Evolutionary conservation across 2,113 vertebrate genomes (phyloP).

Genomic region (Taurulus bubalis): DNA sequence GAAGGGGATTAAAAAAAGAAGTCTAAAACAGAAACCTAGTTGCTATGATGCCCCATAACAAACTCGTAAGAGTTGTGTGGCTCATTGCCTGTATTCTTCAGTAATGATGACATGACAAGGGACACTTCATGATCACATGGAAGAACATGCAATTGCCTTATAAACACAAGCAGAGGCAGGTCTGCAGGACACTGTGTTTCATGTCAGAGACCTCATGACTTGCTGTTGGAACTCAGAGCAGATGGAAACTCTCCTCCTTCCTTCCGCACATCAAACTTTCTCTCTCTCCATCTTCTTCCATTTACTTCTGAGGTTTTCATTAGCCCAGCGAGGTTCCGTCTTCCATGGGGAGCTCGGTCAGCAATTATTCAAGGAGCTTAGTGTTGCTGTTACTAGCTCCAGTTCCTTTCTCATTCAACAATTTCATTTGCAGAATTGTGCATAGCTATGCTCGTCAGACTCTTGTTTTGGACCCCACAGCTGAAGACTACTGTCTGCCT

Average conservation of each 20-base stretch:
- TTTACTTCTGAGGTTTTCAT: conserved; percentile 72
- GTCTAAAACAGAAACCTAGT: conserved; percentile 73
- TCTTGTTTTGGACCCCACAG: conserved; percentile 22
- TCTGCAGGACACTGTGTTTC: conserved; percentile 13
- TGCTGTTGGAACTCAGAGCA: conserved; percentile 31
- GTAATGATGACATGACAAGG: conserved; percentile 36
- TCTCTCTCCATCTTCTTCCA: conserved; percentile 44
- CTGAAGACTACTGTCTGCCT: conserved; percentile 7
- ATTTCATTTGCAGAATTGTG: conserved; percentile 23
- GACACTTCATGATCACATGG: conserved; percentile 13
- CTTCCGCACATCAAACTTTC: conserved; percentile 39
- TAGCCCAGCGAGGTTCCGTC: conserved; percentile 33
- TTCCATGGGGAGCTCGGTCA: conserved; percentile 32
- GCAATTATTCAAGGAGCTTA: conserved; percentile 36
- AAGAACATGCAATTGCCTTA: conserved; percentile 26
- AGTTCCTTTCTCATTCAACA: conserved; percentile 2
- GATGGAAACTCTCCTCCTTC: conserved; percentile 65
- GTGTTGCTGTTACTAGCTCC: conserved; percentile 22
- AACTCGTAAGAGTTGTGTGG: conserved; percentile 58
- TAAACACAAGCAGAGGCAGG: conserved; percentile 36
- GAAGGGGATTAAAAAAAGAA: conserved; percentile 49
- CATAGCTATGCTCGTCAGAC: conserved; percentile 15
- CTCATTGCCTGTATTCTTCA: conserved; percentile 42
- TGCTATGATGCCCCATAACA: conserved; percentile 81
- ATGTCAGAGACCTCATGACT: conserved; percentile 42